A percentile compares a stretch with the other conserved stretches of the same genome.
Evolutionary conservation across 2,888 invertebrate genomes (phyloP).

Genomic region (Thumatha senex): DNA sequence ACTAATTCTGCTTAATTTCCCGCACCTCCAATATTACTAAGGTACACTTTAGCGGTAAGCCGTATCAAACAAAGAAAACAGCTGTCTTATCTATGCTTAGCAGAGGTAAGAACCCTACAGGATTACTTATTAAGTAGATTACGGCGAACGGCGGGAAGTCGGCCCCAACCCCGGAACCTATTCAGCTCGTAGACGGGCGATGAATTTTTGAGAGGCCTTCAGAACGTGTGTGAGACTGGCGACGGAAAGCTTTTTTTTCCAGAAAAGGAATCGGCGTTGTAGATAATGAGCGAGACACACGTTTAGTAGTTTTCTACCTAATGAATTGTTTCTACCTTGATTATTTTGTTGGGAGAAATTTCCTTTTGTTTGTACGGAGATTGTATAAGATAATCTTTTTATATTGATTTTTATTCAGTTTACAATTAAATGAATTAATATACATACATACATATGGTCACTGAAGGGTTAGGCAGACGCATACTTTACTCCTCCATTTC

Average conservation of each 20-base stretch:
- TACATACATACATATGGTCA: no score
- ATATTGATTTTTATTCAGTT: background rate
- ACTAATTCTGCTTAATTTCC: background rate
- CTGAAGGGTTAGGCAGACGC: no score
- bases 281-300: constrained; percentile 62
- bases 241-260: constrained; percentile 66
- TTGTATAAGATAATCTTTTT: background rate
- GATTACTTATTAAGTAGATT: constrained; percentile 78
- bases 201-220: constrained; percentile 81
- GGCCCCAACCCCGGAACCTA: constrained; percentile 57
- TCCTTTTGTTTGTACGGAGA: constrained; percentile 5
- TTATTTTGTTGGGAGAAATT: constrained; percentile 22
- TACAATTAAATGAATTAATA: no score
- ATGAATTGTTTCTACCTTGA: constrained; percentile 32
- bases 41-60: constrained; percentile 8
- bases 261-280: constrained; percentile 66
- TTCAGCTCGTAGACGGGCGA: constrained; percentile 77
- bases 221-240: constrained; percentile 60
- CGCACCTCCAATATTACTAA: constrained; percentile 6
- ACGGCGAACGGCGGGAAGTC: constrained; percentile 52
- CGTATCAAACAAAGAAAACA: constrained; percentile 30
- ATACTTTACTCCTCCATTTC: no score
- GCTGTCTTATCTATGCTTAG: constrained; percentile 44
- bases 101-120: constrained; percentile 47
- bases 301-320: constrained; percentile 22